A percentile compares a stretch with the other conserved stretches of the same genome.
These are phyloP conservation scores for Gnatocerus cornutus DNA, from an alignment of 2,888 invertebrate species.

Conservation along the genomic window DNA sequence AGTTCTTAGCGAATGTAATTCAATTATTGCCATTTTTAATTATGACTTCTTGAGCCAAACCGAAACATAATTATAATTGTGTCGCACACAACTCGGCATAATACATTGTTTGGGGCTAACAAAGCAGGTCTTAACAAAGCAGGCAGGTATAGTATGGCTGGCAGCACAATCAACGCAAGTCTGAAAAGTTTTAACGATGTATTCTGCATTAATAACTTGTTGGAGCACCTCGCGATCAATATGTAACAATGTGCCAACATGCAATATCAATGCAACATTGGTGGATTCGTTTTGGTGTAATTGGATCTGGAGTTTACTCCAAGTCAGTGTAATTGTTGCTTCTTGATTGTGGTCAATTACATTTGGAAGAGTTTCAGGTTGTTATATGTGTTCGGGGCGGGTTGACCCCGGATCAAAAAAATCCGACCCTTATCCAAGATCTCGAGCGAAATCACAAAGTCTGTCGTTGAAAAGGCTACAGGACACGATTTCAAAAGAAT, in stretches of 20 bases:
- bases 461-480: slow-evolving; percentile 68
- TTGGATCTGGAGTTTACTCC: slow-evolving; percentile 30
- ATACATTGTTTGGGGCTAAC: slow-evolving; percentile 68
- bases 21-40: slow-evolving; percentile 67
- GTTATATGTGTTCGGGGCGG: slow-evolving; percentile 35
- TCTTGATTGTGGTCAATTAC: slow-evolving; percentile 40
- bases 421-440: slow-evolving; percentile 65
- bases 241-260: slow-evolving; percentile 64
- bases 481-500: slow-evolving; percentile 69
- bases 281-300: slow-evolving; percentile 42
- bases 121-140: slow-evolving; percentile 67
- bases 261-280: slow-evolving; percentile 54
- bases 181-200: slow-evolving; percentile 72
- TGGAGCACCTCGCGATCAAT: slow-evolving; percentile 68
- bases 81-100: slow-evolving; percentile 68
- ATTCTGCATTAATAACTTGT: slow-evolving; percentile 71
- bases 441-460: slow-evolving; percentile 67
- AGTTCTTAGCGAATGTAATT: slow-evolving; percentile 43
- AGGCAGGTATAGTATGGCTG: slow-evolving; percentile 69
- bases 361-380: slow-evolving; percentile 31
- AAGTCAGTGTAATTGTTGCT: slow-evolving; percentile 10
- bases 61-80: slow-evolving; percentile 71
- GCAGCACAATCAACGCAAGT: slow-evolving; percentile 69
- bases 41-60: slow-evolving; percentile 68
- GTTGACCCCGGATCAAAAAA: slow-evolving; percentile 55